Evolutionary conservation across 2,888 invertebrate species (phyloP).

Genomic region (Apamea anceps): DNA sequence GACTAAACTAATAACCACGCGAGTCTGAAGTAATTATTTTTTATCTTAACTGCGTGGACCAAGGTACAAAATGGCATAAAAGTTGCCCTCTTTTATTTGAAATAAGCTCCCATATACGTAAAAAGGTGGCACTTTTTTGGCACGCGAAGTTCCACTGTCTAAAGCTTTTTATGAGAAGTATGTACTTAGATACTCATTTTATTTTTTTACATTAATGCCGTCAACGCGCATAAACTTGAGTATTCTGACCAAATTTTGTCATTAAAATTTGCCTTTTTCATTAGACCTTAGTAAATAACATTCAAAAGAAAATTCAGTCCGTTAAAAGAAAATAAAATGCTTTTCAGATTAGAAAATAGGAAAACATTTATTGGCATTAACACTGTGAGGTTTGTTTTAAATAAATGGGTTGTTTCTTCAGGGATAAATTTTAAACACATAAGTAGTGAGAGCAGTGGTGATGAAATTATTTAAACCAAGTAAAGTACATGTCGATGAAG

Average conservation of each 20-base stretch:
- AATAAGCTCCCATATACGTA: slow-evolving; percentile 8
- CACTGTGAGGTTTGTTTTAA: neutral
- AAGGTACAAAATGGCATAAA: neutral
- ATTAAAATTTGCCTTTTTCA: neutral
- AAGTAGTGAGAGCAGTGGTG: neutral
- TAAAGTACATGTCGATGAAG: neutral
- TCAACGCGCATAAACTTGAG: neutral
- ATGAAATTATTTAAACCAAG: neutral
- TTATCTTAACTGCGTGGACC: neutral
- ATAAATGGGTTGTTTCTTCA: neutral
- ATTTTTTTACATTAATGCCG: slow-evolving; percentile 2
- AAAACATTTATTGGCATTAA: too few species aligned
- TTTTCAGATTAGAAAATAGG: neutral
- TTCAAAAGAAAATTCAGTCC: neutral
- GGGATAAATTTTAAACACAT: neutral
- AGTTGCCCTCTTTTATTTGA: slow-evolving; percentile 9
- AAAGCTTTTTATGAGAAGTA: slow-evolving; percentile 19
- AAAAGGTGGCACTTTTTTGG: slow-evolving; percentile 14
- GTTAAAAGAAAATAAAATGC: neutral
- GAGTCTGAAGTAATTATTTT: neutral
- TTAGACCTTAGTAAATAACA: neutral
- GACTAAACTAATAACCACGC: too few species aligned
- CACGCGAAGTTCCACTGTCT: neutral
- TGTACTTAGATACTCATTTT: slow-evolving; percentile 4
- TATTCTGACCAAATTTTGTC: neutral